phyloP scores from a whole-genome alignment of 2,797 vertebrate genomes.

The Hipposideros larvatus region DNA sequence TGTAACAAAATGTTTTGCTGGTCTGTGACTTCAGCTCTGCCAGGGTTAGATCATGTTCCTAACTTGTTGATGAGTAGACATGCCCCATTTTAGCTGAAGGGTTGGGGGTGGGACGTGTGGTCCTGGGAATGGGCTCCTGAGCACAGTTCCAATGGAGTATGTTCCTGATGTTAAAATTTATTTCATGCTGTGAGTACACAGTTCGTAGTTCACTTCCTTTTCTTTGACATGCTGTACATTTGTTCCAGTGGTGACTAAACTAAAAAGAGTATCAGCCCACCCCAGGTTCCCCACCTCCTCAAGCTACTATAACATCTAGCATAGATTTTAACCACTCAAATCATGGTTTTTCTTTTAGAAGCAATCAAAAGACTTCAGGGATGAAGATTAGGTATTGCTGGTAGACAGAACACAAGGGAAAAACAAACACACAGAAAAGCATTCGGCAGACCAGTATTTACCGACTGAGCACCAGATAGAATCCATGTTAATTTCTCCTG shows the following conservation, averaged over 20 bases:
- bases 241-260: background rate
- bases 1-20: background rate
- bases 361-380: background rate
- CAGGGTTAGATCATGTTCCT: background rate
- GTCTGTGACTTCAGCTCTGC: background rate
- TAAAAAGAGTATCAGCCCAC: background rate
- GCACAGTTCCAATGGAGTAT: background rate
- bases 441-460: background rate
- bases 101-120: background rate
- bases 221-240: background rate
- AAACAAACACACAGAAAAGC: background rate
- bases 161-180: constrained; percentile 10
- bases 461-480: background rate
- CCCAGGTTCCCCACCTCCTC: background rate
- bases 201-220: background rate
- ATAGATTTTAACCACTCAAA: background rate
- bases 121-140: background rate
- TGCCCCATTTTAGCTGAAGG: background rate
- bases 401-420: background rate
- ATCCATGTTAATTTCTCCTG: background rate
- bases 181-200: background rate
- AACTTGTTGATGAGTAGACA: background rate
- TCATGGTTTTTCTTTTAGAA: background rate
- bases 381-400: background rate
- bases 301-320: background rate